A percentile compares a stretch with the other conserved stretches of the same genome.
Evolutionary conservation across 1,140 invertebrate genomes (phyloP).

Genomic region (Acyrthosiphon pisum): DNA sequence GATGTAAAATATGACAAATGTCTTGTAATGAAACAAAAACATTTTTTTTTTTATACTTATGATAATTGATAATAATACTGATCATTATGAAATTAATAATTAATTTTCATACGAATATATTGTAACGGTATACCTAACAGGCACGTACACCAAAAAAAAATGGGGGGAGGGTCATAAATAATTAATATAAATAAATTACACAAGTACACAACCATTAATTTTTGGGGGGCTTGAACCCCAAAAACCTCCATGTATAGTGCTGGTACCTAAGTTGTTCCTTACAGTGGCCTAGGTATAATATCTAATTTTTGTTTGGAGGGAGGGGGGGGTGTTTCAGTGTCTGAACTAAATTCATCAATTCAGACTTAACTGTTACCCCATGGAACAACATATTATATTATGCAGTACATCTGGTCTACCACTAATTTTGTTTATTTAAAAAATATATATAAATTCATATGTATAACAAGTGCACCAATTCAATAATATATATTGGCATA

Average conservation of each 20-base stretch:
- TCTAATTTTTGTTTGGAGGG: too few species aligned
- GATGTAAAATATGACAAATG: not conserved
- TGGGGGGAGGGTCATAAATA: too few species aligned
- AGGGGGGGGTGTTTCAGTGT: not conserved
- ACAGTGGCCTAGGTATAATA: too few species aligned
- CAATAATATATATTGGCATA: not conserved
- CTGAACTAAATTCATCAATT: not conserved
- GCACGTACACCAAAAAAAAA: too few species aligned
- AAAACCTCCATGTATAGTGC: too few species aligned
- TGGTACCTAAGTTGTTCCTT: too few species aligned
- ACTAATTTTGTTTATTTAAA: too few species aligned
- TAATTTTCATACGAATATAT: not conserved
- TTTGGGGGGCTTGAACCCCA: too few species aligned
- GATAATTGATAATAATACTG: not conserved
- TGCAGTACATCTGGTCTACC: not conserved
- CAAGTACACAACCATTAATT: too few species aligned
- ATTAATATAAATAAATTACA: too few species aligned
- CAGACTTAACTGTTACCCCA: not conserved
- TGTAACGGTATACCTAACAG: not conserved
- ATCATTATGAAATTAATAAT: not conserved
- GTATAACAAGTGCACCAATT: not conserved
- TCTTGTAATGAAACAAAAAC: not conserved
- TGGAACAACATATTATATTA: too few species aligned
- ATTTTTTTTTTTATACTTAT: not conserved
- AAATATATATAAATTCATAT: too few species aligned